A percentile compares a stretch with the other conserved stretches of the same genome.
Conservation (phyloP, 2,888 invertebrate species). For the Philhelius pedissequus region DNA sequence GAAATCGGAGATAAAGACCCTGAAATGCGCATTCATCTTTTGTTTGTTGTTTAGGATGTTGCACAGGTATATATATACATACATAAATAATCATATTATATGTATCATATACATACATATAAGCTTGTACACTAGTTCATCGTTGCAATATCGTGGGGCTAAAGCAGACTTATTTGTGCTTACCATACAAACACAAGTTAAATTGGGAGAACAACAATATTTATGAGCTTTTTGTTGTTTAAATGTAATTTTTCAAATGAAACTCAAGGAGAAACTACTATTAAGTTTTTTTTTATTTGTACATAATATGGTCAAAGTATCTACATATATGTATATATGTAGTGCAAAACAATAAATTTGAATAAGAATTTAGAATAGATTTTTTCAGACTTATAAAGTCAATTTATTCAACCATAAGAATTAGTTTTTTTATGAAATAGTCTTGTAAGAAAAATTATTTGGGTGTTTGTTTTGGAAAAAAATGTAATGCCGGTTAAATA, state of each 20-base stretch:
- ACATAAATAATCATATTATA: no score
- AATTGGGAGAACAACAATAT: conserved; percentile 69
- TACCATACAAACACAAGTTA: conserved; percentile 20
- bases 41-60: conserved; percentile 31
- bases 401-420: neutral
- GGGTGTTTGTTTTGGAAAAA: no score
- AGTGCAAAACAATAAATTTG: conserved; percentile 20
- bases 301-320: neutral
- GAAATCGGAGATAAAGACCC: conserved; percentile 40
- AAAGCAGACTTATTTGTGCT: neutral
- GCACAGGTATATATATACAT: neutral
- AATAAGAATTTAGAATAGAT: neutral
- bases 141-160: neutral
- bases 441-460: neutral
- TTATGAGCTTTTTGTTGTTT: conserved; percentile 73
- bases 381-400: neutral
- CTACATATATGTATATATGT: neutral
- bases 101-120: neutral
- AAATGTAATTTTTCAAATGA: conserved; percentile 71
- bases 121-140: neutral
- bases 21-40: conserved; percentile 59
- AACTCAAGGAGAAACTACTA: conserved; percentile 62
- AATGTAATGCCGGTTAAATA: no score
- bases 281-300: conserved; percentile 13
- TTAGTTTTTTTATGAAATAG: no score